A percentile compares a stretch with the other conserved stretches of the same genome.
These are phyloP conservation scores for Catocala fraxini DNA, from an alignment of 2,888 invertebrate genomes.

Conservation along the genomic window DNA sequence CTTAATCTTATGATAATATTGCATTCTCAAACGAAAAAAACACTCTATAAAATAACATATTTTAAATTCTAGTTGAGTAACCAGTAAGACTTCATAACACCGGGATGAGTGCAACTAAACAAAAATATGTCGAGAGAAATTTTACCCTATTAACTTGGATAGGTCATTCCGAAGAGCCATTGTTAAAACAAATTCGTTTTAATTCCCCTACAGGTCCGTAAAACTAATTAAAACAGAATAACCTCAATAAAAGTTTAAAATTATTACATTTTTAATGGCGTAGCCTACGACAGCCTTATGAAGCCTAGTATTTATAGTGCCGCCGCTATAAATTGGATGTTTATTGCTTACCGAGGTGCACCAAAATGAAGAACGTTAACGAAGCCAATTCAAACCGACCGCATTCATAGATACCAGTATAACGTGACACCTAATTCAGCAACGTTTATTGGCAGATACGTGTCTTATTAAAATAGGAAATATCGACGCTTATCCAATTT, in stretches of 20 bases:
- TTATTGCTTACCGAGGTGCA: constrained; percentile 42
- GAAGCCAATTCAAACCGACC: constrained; percentile 41
- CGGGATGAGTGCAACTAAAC: too few relatives aligned
- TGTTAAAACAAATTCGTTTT: too few relatives aligned
- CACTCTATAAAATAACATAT: too few relatives aligned
- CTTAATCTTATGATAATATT: too few relatives aligned
- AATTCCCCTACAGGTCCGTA: not conserved
- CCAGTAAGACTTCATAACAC: too few relatives aligned
- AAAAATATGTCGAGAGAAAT: too few relatives aligned
- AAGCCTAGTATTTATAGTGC: constrained; percentile 36
- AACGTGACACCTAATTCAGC: constrained; percentile 2
- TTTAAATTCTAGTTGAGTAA: too few relatives aligned
- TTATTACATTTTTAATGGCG: constrained; percentile 25
- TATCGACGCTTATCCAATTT: constrained; percentile 14
- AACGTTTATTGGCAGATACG: not conserved
- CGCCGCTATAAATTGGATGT: constrained; percentile 39
- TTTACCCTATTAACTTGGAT: too few relatives aligned
- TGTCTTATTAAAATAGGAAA: constrained; percentile 16
- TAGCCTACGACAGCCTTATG: constrained; percentile 11
- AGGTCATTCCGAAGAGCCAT: too few relatives aligned
- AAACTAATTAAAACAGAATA: constrained; percentile 39
- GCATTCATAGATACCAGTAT: constrained; percentile 10
- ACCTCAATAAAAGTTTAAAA: constrained; percentile 33
- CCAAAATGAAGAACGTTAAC: constrained; percentile 44
- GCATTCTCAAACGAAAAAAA: too few relatives aligned